A percentile compares a stretch with the other conserved stretches of the same genome.
Conservation (phyloP, 1,140 invertebrate species). For the Ooceraea biroi region DNA sequence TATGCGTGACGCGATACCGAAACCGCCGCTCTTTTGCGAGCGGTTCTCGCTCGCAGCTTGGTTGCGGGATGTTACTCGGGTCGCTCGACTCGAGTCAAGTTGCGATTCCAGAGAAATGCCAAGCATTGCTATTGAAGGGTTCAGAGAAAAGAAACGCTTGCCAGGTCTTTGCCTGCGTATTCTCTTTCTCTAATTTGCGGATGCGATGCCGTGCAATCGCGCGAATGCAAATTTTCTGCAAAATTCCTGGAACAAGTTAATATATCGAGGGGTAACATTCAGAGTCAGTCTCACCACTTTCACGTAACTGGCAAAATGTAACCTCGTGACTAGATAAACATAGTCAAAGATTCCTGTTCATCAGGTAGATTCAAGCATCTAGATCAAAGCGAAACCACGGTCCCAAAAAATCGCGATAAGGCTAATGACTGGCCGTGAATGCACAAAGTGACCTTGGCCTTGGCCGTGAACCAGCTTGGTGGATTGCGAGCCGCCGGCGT, state of each 20-base stretch:
- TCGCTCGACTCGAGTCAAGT: background rate
- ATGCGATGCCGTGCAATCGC: too few relatives aligned
- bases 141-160: background rate
- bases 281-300: too few relatives aligned
- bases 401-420: background rate
- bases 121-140: background rate
- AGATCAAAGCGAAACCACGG: background rate
- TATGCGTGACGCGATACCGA: conserved; percentile 55
- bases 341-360: background rate
- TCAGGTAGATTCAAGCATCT: background rate
- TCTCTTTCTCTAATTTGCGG: background rate
- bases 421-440: conserved; percentile 12
- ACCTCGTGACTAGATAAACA: too few relatives aligned
- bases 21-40: conserved; percentile 53
- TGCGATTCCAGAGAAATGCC: background rate
- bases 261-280: too few relatives aligned
- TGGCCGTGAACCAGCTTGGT: conserved; percentile 68
- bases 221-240: too few relatives aligned
- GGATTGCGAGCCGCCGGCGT: conserved; percentile 61
- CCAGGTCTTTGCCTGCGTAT: background rate
- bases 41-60: conserved; percentile 26
- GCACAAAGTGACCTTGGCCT: conserved; percentile 61
- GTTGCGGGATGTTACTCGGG: conserved; percentile 6
- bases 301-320: too few relatives aligned
- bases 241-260: too few relatives aligned